Evolutionary conservation across 2,113 vertebrate species (phyloP), one percentile per base, ranked within the genome.

Genomic region (Mionectes macconnelli): DNA sequence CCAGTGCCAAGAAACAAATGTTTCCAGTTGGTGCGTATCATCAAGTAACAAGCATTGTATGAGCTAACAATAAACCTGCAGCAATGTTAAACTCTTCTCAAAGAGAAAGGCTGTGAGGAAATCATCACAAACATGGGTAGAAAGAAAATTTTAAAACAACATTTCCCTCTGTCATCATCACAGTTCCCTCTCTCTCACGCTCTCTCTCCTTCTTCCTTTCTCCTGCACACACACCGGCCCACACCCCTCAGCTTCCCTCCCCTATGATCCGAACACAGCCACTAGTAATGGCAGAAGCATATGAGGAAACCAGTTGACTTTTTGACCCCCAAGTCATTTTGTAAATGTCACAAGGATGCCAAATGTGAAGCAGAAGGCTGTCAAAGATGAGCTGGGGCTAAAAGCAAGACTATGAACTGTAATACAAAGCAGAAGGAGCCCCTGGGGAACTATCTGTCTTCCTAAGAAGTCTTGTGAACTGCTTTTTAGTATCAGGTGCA

Each of bases 401-500:
- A 92, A 97, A 98, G 85, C 91, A 96, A 95, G 97, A 97, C 97
- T 98, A 97, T 97, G 97, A 98, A 98, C 97, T 98, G 97, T 97
- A 97, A 96, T 79, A 97, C 96, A 98, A 98, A 98, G 98, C 98
- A 98, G 97, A 98, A 97, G 97, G 96, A 88, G 96, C 92, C 99
- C 98, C 99, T 49, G 14, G 99, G 98, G 99, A 99, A 88, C 97
- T 91, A 99, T 99, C 97, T 87, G 82, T 99, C 98, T 99, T 98
- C 97, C 94, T 55, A 88, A 98, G 96, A 96, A 98, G 97, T 96
- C 98, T 97, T 99, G 98, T 99, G 99, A 99, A 99, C 98, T 98
- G 98, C 95, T 98, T 98, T 99, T 99, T 98, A 99, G 99, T 98
- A 99, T 99, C 99, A 99, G 99, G 99, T 99, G 99, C 98, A 98